A percentile compares a stretch with the other conserved stretches of the same genome.
phyloP scores from a whole-genome alignment of 2,888 invertebrate species.

The Bombylius discolor region DNA sequence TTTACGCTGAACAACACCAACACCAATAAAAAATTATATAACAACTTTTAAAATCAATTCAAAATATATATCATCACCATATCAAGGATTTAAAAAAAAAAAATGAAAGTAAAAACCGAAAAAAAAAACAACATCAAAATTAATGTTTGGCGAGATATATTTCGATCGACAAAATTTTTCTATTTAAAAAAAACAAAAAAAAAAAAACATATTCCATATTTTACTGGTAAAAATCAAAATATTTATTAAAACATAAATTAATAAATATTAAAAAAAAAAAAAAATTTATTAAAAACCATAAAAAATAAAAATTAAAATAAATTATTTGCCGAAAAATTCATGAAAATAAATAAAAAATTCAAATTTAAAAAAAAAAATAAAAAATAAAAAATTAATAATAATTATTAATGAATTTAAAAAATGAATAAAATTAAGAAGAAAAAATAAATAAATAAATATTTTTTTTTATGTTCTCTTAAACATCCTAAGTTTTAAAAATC shows the following conservation, averaged over 20 bases:
- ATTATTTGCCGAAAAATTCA: not conserved
- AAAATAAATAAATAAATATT: not conserved
- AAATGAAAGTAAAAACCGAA: not conserved
- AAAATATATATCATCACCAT: not conserved
- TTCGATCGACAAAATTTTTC: too few species aligned
- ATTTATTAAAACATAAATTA: not conserved
- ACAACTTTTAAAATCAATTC: not conserved
- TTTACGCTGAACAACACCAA: constrained; percentile 4
- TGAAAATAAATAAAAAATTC: not conserved
- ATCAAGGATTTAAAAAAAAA: not conserved
- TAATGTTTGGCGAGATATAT: not conserved
- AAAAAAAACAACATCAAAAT: constrained; percentile 6
- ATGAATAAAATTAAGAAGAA: too few species aligned
- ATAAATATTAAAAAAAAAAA: not conserved
- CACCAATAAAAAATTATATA: not conserved
- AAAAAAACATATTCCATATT: not conserved
- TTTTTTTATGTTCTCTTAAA: constrained; percentile 18
- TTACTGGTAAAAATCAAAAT: too few species aligned
- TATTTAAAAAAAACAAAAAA: constrained; percentile 1
- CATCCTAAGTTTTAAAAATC: constrained; percentile 34
- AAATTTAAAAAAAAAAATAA: too few species aligned
- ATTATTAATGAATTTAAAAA: not conserved
- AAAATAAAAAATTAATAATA: not conserved
- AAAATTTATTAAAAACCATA: not conserved
- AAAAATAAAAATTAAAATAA: constrained; percentile 1